phyloP scores from a whole-genome alignment of 2,888 invertebrate species.

The Stenichneumon culpator region DNA sequence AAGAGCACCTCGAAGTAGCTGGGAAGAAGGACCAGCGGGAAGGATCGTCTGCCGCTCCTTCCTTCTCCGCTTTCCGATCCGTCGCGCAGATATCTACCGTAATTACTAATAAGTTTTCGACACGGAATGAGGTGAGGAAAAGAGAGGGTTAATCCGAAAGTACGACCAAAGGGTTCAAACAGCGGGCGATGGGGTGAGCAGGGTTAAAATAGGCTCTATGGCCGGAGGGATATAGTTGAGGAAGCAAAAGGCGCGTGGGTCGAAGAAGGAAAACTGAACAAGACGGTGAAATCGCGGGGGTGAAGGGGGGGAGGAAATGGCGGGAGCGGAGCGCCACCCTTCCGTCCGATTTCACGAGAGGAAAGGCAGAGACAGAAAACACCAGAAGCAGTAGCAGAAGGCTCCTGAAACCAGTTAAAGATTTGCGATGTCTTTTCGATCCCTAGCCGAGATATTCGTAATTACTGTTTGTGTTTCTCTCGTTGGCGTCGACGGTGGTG shows the following conservation, averaged over 20 bases:
- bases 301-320: constrained; percentile 11
- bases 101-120: constrained; percentile 86
- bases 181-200: constrained; percentile 44
- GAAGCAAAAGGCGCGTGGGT: constrained; percentile 58
- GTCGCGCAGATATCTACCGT: constrained; percentile 82
- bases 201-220: constrained; percentile 57
- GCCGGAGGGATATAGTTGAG: constrained; percentile 54
- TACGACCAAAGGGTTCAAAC: constrained; percentile 82
- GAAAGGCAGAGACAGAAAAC: constrained; percentile 62
- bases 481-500: constrained; percentile 73
- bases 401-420: constrained; percentile 84
- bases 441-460: constrained; percentile 84
- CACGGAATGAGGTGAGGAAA: constrained; percentile 85
- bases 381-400: constrained; percentile 72
- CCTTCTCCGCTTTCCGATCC: constrained; percentile 74
- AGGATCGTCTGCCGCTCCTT: constrained; percentile 63
- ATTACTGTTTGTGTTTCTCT: constrained; percentile 85
- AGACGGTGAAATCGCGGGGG: constrained; percentile 61
- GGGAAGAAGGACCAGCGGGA: constrained; percentile 64
- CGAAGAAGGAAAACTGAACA: constrained; percentile 62
- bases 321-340: constrained; percentile 48
- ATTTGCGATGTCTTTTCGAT: constrained; percentile 85
- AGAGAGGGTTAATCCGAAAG: constrained; percentile 85
- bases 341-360: constrained; percentile 58
- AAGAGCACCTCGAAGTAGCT: constrained; percentile 69